These are phyloP conservation scores for Aegotheles bennettii DNA, from an alignment of 2,113 vertebrate genomes.

Conservation along the genomic window DNA sequence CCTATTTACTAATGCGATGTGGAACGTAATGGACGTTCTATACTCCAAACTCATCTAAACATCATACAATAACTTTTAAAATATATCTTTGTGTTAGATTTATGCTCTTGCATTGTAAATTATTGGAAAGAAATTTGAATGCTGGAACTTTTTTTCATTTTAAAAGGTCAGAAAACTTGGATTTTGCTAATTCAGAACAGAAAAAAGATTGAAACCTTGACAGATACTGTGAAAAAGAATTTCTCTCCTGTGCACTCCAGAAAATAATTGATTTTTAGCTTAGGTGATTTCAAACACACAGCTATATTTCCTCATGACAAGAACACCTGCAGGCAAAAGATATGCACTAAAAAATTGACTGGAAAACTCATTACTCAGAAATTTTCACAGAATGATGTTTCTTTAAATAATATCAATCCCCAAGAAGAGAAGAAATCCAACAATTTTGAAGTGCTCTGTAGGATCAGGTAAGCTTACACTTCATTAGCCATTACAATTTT, in stretches of 20 bases:
- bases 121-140: background rate
- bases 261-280: background rate
- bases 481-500: background rate
- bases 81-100: background rate
- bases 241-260: background rate
- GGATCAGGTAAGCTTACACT: background rate
- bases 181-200: background rate
- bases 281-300: background rate
- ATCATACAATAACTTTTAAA: background rate
- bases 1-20: background rate
- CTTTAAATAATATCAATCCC: background rate
- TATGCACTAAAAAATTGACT: background rate
- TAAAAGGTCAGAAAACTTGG: background rate
- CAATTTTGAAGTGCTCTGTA: background rate
- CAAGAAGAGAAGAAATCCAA: background rate
- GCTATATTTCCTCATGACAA: background rate
- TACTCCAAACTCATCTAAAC: background rate
- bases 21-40: background rate
- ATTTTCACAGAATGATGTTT: background rate
- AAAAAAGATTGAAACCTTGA: background rate
- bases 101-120: background rate
- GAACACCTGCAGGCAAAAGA: background rate
- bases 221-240: background rate
- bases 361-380: background rate
- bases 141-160: background rate